A percentile compares a stretch with the other conserved stretches of the same genome.
Conservation (phyloP, 2,113 vertebrate genomes). For the Peromyscus maniculatus region DNA sequence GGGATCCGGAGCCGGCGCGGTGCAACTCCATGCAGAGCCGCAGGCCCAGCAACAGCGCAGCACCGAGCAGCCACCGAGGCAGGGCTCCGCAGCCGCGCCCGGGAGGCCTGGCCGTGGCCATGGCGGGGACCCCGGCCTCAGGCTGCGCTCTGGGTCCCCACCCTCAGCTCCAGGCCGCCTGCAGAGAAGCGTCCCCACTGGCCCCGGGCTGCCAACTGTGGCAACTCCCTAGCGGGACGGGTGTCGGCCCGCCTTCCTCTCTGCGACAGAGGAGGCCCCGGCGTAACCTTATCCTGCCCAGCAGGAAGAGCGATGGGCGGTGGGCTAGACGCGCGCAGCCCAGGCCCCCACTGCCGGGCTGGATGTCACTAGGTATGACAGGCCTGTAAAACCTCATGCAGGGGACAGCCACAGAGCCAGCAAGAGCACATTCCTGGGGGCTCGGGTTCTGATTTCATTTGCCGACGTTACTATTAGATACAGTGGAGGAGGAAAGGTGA, state of each 20-base stretch:
- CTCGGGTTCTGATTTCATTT: neutral
- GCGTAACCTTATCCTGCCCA: constrained; percentile 75
- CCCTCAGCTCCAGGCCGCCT: neutral
- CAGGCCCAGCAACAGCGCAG: constrained; percentile 84
- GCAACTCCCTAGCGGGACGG: constrained; percentile 59
- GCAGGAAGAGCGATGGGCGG: neutral
- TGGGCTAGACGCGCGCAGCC: neutral
- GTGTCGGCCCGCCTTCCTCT: constrained; percentile 63
- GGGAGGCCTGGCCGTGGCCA: constrained; percentile 79
- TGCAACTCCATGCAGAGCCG: constrained; percentile 80
- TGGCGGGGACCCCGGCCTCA: neutral
- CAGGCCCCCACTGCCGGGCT: neutral
- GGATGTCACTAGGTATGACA: neutral
- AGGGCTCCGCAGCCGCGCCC: constrained; percentile 68
- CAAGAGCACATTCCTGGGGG: neutral
- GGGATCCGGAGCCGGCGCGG: constrained; percentile 22
- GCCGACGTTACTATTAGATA: neutral
- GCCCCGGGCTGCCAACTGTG: neutral
- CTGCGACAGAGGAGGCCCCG: constrained; percentile 4
- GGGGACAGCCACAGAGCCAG: neutral
- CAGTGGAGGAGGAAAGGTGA: constrained; percentile 11
- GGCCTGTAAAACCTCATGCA: neutral
- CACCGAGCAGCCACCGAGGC: constrained; percentile 83
- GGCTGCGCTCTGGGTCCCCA: neutral
- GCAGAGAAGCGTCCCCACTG: neutral